Percentiles rank a stretch among this genome's conserved stretches.
Conservation (phyloP, 2,888 invertebrate species). For the Eupithecia subumbrata region DNA sequence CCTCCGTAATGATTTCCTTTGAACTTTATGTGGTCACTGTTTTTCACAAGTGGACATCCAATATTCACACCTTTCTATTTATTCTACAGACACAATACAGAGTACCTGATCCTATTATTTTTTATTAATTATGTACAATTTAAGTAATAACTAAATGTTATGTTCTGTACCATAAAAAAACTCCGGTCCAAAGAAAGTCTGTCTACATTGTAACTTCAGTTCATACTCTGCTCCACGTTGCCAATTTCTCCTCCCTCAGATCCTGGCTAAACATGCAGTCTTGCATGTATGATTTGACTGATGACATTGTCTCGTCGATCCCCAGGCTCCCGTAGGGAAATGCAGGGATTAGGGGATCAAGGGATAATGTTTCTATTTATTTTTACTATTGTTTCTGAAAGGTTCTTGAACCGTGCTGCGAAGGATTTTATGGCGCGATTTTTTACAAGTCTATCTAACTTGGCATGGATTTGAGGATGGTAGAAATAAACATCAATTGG, state of each 20-base stretch:
- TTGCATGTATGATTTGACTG: conserved; percentile 24
- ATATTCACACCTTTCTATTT: not conserved
- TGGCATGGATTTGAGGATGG: not conserved
- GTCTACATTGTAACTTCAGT: not conserved
- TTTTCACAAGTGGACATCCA: too few species aligned
- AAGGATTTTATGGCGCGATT: not conserved
- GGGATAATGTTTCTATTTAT: conserved; percentile 17
- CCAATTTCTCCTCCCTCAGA: not conserved
- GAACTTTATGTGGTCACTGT: too few species aligned
- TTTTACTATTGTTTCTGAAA: conserved; percentile 21
- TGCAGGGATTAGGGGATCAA: conserved; percentile 20
- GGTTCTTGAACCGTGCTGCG: conserved; percentile 4
- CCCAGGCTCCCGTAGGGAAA: conserved; percentile 12
- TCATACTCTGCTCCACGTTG: not conserved
- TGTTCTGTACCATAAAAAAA: not conserved
- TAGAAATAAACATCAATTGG: not conserved
- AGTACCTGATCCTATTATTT: too few species aligned
- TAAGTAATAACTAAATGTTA: too few species aligned
- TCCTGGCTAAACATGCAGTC: conserved; percentile 14
- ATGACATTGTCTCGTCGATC: conserved; percentile 26
- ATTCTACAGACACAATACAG: not conserved
- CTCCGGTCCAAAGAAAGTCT: not conserved
- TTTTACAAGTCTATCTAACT: conserved; percentile 2
- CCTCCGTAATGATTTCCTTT: too few species aligned
- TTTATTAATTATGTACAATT: too few species aligned